Base-by-base conservation (phyloP, 2,797 vertebrate species). In the Danio aesculapii region DNA sequence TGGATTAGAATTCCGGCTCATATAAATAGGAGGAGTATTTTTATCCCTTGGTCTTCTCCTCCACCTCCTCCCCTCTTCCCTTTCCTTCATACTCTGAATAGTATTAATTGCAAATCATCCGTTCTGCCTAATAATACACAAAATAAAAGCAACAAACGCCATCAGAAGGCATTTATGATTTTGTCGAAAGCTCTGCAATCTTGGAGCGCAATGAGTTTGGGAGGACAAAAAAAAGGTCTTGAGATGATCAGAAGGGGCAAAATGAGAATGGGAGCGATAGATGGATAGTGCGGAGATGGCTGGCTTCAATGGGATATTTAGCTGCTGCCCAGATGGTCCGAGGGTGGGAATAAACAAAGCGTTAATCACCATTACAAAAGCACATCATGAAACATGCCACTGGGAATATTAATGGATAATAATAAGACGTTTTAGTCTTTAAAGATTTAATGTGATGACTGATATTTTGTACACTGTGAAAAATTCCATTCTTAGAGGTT, bases 41-140 rank as follows among this genome's bases (percentile, higher is more conserved):
- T 88, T 89, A 87, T 82, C 82, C 13, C 62, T 61, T 47, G 43
- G 71, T 61, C 52, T 73, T 53, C 70, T 76, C 50, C 30, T 77
- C 46, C 63, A 77, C 52, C 46, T 41, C 17, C 8, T 17, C 4
- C 58, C 53, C 46, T 41, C 17, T 11, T 17, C 4, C 58, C 53
- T 55, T 75, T 79, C 75, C 52, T 52, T 63, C 64, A 21, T 53
- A 79, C 64, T 59, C 76, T 86, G 86, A 89, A 84, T 74, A 71
- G 85, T 86, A 91, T 91, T 91, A 89, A 93, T 92, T 91, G 90
- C 86, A 82, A 82, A 61, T 85, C 84, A 71, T 88, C 87, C 76
- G 57, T 83, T 89, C 84, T 81, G 69, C 84, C 88, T 90, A 90
- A 91, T 91, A 91, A 91, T 85, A 92, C 73, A 83, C 84, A 75